Base-by-base conservation (phyloP, 2,888 invertebrate species). In the Eupithecia centaureata region DNA sequence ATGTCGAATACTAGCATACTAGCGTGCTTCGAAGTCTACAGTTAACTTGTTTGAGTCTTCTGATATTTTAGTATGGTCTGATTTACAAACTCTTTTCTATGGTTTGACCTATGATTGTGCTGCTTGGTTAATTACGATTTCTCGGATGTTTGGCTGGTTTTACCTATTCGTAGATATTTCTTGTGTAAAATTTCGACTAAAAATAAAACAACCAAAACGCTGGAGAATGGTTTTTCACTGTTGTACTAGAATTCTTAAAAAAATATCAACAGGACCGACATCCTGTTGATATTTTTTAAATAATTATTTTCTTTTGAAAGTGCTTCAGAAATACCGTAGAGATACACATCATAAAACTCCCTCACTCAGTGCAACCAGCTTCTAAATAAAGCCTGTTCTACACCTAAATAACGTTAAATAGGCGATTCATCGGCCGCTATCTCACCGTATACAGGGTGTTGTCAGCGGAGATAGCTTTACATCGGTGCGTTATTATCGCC, bases 341-440 rank as follows among this genome's bases (percentile, higher is more conserved):
- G 8, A 22, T 18, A 56, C 54, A 28, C 5, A 10, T 32, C 32
- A 57, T 32, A 57, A 4, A n/a, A 12, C 18, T 12, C 13, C 18
- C 33, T 61, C 60, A 68, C 64, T 27, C 25, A 32, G 38, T 8
- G 33, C 60, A 25, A 59, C 28, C 25, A 32, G 33, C 22, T 42
- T 63, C 52, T 69, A 74, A 74, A 76, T 75, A 77, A 75, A 77
- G 73, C 75, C 73, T 63, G 76, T 75, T 76, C 74, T 76, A 77
- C 77, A 79, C 73, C 76, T 82, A 81, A 82, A 82, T 81, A 80
- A 82, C 80, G 70, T 76, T 79, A 82, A 82, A 82, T 80, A 80
- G 77, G 75, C 75, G 71, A 82, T 82, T 77, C 77, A 79, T 77
- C 33, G 61, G 62, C 70, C 73, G 75, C 78, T 80, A 81, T 80